Conservation (phyloP, 1,140 invertebrate genomes). For the Brachystomella parvula region DNA sequence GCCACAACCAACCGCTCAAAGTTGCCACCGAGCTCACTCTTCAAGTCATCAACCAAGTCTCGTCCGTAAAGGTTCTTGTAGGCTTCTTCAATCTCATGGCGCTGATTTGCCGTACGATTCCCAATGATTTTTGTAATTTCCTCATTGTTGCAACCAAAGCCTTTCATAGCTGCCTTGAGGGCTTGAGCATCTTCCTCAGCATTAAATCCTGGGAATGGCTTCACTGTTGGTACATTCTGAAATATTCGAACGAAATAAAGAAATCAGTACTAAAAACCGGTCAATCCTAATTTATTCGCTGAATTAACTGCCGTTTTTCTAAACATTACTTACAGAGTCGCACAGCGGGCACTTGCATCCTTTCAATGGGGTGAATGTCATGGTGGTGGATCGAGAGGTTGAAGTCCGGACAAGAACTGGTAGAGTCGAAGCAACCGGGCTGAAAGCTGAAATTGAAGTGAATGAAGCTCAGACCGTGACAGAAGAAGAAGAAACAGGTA, state of each 20-base stretch:
- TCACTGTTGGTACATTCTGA: slow-evolving; percentile 77
- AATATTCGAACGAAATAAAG: slow-evolving; percentile 33
- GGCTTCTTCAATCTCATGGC: slow-evolving; percentile 76
- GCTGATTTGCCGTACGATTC: slow-evolving; percentile 76
- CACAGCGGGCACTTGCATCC: slow-evolving; percentile 22
- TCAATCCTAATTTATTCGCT: neutral
- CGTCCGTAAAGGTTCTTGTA: slow-evolving; percentile 94
- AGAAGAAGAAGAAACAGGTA: no score
- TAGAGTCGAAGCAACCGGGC: neutral
- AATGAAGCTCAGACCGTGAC: neutral
- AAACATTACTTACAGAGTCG: slow-evolving; percentile 17
- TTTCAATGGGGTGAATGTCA: slow-evolving; percentile 18
- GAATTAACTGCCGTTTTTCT: neutral
- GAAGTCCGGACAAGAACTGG: neutral
- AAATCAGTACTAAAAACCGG: neutral
- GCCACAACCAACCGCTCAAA: slow-evolving; percentile 51
- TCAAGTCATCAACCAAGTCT: slow-evolving; percentile 65
- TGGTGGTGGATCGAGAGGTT: neutral
- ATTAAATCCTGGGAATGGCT: slow-evolving; percentile 74
- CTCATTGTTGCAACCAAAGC: slow-evolving; percentile 83
- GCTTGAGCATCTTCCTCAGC: slow-evolving; percentile 76
- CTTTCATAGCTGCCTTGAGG: slow-evolving; percentile 88
- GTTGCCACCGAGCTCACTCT: slow-evolving; percentile 52
- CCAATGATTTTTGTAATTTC: slow-evolving; percentile 83
- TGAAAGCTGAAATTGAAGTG: slow-evolving; percentile 1